Base-by-base conservation (phyloP, 2,888 invertebrate genomes). In the Cryptophagus acutangulus region DNA sequence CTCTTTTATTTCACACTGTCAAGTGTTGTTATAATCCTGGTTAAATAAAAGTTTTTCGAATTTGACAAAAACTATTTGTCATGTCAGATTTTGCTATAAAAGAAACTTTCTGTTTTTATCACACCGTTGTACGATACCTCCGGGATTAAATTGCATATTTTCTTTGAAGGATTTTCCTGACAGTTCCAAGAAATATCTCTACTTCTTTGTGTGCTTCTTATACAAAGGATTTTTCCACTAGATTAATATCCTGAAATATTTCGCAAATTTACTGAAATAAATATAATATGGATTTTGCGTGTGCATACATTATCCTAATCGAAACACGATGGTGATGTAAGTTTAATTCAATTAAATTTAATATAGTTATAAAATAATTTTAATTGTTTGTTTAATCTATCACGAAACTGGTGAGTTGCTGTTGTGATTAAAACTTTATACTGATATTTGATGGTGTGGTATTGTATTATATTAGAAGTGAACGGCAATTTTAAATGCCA, bases 51-150 rank as follows among this genome's bases (percentile, higher is more conserved):
- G 16, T 15, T 16, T 31, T 29, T 40, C 36, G 43, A 41, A 41
- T 48, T 46, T 46, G 40, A 45, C 46, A 45, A 51, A 46, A 46
- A 46, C 52, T 51, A 54, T 57, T 52, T 51, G 49, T 57, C 55
- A 48, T 47, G 54, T 53, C 52, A 46, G 54, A 52, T 53, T 56
- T 54, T 6, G 20, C 6, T 20, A 31, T 16, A 14, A 31, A 10
- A 8, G 31, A 31, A 31, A 31, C 15, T 31, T 31, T 31, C n/a
- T 15, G 3, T 8, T 13, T 3, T 31, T 16, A 31, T 26, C n/a
- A 26, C 26, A 26, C 12, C 26, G 31, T 31, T 5, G 12, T 31
- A 31, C 8, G 8, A 31, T 29, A 31, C 31, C 31, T 31, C 16
- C 15, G 31, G 31, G 31, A 31, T 31, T 31, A 31, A 31, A 31